Base-by-base conservation (phyloP, 2,113 vertebrate genomes). In the Dunckerocampus dactyliophorus region DNA sequence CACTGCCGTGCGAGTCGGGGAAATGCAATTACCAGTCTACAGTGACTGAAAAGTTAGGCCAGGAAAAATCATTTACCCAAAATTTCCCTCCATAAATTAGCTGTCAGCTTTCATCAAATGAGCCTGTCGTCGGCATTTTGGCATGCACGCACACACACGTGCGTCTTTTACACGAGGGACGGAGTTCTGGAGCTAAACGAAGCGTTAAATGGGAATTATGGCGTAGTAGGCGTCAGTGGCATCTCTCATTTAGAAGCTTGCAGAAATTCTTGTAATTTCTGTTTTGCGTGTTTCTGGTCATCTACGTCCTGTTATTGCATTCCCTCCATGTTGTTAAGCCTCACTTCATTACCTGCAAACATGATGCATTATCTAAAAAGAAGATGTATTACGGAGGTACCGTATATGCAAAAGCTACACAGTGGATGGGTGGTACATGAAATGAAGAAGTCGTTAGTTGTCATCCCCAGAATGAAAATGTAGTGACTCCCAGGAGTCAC, bases 31-130 rank as follows among this genome's bases (percentile, higher is more conserved):
- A 87, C 74, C 65, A 65, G 63, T 77, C 47, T 54, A 73, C 59
- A 76, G 82, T 79, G 74, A 77, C 72, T 69, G 65, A 69, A 64
- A 81, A 69, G 77, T 63, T 67, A 62, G 46, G 63, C 47, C 57
- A 51, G 77, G 72, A 66, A 85, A 88, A 82, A 84, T 81, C 42
- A 85, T 85, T 86, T 88, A 74, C 73, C 64, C 81, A 20, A 86
- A 89, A 91, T 88, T 89, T 88, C 88, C 86, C 78, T 90, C 81
- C 68, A 83, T 86, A 86, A 90, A 92, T 88, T 85, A 89, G 82
- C 87, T 90, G 84, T 87, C 88, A 91, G 77, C 73, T 88, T 88
- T 89, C 77, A 89, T 89, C 80, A 87, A 87, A 86, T 83, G 69
- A 81, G 71, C 47, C 74, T 64, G 73, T 83, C 78, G 80, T 82